These are phyloP conservation scores for Numenius phaeopus DNA, from an alignment of 2,797 vertebrate species.

Conservation along the genomic window DNA sequence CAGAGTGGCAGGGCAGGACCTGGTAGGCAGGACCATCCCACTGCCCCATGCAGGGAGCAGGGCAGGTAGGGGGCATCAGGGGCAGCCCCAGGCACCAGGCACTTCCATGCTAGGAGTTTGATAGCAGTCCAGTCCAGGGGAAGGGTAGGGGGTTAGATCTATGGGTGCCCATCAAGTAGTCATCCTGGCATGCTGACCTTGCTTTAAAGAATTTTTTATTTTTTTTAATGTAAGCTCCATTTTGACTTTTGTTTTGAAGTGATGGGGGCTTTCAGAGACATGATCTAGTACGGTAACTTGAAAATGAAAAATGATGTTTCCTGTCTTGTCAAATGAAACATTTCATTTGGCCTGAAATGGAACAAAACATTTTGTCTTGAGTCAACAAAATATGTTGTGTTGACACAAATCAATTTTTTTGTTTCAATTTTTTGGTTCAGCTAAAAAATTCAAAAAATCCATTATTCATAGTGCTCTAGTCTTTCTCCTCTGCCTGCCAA, in stretches of 20 bases:
- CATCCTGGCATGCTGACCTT: fast-evolving
- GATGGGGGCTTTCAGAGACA: neutral
- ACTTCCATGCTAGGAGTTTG: neutral
- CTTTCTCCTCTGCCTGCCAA: neutral
- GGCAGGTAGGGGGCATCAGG: neutral
- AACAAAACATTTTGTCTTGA: neutral
- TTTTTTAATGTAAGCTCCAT: neutral
- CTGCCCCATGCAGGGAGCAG: neutral
- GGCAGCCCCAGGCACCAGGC: neutral
- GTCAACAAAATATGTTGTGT: neutral
- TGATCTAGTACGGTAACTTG: neutral
- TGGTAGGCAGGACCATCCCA: neutral
- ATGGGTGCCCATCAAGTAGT: neutral
- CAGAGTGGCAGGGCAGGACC: fast-evolving
- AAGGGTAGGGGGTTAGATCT: neutral
- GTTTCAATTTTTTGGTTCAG: neutral
- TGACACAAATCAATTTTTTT: neutral
- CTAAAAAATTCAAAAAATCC: neutral
- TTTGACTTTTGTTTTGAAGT: neutral
- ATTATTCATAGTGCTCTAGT: neutral
- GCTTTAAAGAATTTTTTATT: neutral
- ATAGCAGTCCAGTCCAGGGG: fast-evolving
- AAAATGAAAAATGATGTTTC: neutral
- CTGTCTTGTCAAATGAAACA: neutral
- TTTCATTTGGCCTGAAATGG: neutral